Conservation (phyloP, 2,888 invertebrate genomes). For the Neria commutata region DNA sequence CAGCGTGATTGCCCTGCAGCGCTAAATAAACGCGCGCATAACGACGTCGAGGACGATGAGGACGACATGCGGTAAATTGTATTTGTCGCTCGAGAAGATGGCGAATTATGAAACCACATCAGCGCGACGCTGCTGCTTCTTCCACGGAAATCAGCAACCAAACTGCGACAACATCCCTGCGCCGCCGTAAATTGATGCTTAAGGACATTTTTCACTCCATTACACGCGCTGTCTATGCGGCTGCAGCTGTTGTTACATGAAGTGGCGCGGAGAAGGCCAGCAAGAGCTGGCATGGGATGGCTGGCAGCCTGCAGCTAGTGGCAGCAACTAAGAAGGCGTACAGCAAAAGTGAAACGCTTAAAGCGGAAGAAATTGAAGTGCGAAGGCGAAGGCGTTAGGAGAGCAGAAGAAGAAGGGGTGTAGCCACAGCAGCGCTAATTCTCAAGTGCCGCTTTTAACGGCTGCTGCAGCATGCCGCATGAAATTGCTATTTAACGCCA, state of each 20-base stretch:
- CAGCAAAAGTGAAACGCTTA: not conserved
- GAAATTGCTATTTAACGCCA: constrained; percentile 45
- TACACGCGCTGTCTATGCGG: constrained; percentile 33
- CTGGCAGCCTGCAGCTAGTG: too few species aligned
- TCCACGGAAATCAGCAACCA: not conserved
- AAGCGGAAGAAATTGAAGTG: not conserved
- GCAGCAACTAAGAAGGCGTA: too few species aligned
- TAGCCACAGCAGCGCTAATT: constrained; percentile 34
- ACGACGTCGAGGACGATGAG: constrained; percentile 44
- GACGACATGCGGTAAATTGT: constrained; percentile 54
- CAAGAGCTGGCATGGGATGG: not conserved
- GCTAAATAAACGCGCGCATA: too few species aligned
- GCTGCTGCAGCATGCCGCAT: constrained; percentile 31
- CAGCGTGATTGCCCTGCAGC: constrained; percentile 21
- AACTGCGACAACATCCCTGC: constrained; percentile 5
- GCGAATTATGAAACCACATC: constrained; percentile 45
- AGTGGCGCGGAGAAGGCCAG: not conserved
- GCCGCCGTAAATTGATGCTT: constrained; percentile 54
- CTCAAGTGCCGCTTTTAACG: constrained; percentile 32
- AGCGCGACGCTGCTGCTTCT: not conserved
- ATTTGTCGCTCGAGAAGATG: constrained; percentile 54
- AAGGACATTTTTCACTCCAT: constrained; percentile 59
- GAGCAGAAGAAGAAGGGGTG: not conserved
- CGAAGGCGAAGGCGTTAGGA: not conserved
- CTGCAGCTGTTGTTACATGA: constrained; percentile 14